A percentile compares a stretch with the other conserved stretches of the same genome.
Evolutionary conservation across 2,888 invertebrate species (phyloP).

Genomic region (Gari tellinella): DNA sequence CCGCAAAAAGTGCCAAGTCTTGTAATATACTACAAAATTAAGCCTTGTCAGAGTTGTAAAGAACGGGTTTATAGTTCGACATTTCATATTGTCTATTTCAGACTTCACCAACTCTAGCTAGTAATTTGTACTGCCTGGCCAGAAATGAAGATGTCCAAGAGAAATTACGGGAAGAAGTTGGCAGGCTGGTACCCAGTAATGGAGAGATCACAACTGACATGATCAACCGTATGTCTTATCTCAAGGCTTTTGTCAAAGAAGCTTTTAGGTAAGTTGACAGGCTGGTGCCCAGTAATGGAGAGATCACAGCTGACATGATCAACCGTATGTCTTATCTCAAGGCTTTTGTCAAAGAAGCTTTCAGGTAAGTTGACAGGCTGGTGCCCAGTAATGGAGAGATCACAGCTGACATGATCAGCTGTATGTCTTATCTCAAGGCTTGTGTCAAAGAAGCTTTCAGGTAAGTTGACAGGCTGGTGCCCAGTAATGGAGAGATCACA

Average conservation of each 20-base stretch:
- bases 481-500: slow-evolving; percentile 81
- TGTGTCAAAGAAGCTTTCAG: slow-evolving; percentile 90
- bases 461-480: slow-evolving; percentile 83
- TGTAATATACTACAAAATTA: no score
- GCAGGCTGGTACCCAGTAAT: slow-evolving; percentile 83
- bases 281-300: slow-evolving; percentile 83
- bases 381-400: slow-evolving; percentile 84
- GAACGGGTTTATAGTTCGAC: no score
- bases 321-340: slow-evolving; percentile 90
- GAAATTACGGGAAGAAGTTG: slow-evolving; percentile 88
- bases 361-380: slow-evolving; percentile 71
- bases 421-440: slow-evolving; percentile 90
- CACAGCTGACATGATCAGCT: slow-evolving; percentile 87
- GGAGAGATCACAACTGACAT: slow-evolving; percentile 86
- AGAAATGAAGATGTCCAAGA: slow-evolving; percentile 89
- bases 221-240: slow-evolving; percentile 88
- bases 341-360: slow-evolving; percentile 91
- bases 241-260: slow-evolving; percentile 93
- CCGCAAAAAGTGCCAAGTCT: no score
- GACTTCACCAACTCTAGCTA: slow-evolving; percentile 77
- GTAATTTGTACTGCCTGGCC: slow-evolving; percentile 90
- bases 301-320: slow-evolving; percentile 86
- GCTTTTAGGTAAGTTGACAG: slow-evolving; percentile 75
- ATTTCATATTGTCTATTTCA: slow-evolving; percentile 49
- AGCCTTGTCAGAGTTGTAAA: no score